Base-by-base conservation (phyloP, 1,140 invertebrate genomes). In the Protaetia brevitarsis region DNA sequence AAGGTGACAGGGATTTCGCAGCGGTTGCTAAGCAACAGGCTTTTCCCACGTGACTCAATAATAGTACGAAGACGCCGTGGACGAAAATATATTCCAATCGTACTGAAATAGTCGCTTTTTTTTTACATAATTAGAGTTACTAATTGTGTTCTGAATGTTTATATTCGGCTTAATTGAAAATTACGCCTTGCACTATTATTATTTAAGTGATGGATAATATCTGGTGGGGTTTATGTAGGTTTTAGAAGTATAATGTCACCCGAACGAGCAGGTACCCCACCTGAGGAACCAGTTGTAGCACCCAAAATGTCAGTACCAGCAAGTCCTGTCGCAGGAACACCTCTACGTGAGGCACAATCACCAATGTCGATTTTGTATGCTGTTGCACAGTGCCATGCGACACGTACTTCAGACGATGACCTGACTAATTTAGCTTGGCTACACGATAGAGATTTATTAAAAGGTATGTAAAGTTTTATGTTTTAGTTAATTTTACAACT, bases 401-500 rank as follows among this genome's bases (percentile, higher is more conserved):
- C 66, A 57, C 69, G 69, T 51, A 67, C 64, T 36, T 70, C 74
- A 51, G 93, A 95, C 74, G 92, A 95, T 71, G 95, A 97, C 73
- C 82, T 97, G 27, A 95, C 93, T 1, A 91, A 91, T 65, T 81
- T 97, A 0, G 87, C 90, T 57, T 97, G 95, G 94, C 80, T 97
- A 7, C 94, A 95, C 76, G 92, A 96, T 78, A 89, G 87, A 72
- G 95, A 97, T 82, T 79, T 96, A 68, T 84, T 96, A 7, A 94
- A 95, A 83, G 88, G 89, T 83, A 72, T 26, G n/a, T n/a, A n/a
- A n/a, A n/a, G 65, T 16, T 51, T 51, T 8, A 51, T 23, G 2
- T 51, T 2, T 51, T 51, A 2, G 21, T 16, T 7, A 66, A 70
- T 68, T 36, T 68, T 66, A 11, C 69, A n/a, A n/a, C n/a, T n/a